phyloP scores from a whole-genome alignment of 2,888 invertebrate genomes.

The Stenurella melanura region DNA sequence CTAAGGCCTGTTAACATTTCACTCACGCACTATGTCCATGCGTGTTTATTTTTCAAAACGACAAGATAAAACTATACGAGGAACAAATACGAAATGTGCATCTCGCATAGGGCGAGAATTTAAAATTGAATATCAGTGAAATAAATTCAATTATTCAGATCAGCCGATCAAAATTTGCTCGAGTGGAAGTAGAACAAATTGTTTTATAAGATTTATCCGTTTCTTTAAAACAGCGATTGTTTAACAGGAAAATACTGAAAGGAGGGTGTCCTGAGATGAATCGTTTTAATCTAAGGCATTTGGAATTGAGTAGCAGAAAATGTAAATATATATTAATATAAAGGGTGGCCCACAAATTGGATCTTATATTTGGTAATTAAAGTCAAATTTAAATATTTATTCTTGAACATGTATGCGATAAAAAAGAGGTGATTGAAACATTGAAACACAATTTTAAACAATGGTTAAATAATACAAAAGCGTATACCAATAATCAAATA shows the following conservation, averaged over 20 bases:
- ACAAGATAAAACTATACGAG: constrained; percentile 20
- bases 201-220: constrained; percentile 28
- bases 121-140: constrained; percentile 33
- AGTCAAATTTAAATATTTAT: too few species aligned
- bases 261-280: background rate
- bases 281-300: background rate
- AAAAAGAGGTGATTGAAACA: too few species aligned
- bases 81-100: constrained; percentile 8
- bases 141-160: constrained; percentile 47
- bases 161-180: constrained; percentile 34
- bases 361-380: too few species aligned
- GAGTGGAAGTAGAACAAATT: constrained; percentile 40
- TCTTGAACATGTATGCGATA: too few species aligned
- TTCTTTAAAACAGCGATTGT: background rate
- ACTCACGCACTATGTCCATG: constrained; percentile 34
- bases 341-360: too few species aligned
- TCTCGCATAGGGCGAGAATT: constrained; percentile 9
- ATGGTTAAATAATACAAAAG: too few species aligned
- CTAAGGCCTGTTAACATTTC: constrained; percentile 29
- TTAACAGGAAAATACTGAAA: background rate
- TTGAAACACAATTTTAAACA: too few species aligned
- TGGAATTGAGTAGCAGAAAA: background rate
- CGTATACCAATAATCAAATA: too few species aligned
- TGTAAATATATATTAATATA: too few species aligned
- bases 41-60: constrained; percentile 45